These are phyloP conservation scores for Entomobrya multifasciata DNA, from an alignment of 2,888 invertebrate species.

Conservation along the genomic window DNA sequence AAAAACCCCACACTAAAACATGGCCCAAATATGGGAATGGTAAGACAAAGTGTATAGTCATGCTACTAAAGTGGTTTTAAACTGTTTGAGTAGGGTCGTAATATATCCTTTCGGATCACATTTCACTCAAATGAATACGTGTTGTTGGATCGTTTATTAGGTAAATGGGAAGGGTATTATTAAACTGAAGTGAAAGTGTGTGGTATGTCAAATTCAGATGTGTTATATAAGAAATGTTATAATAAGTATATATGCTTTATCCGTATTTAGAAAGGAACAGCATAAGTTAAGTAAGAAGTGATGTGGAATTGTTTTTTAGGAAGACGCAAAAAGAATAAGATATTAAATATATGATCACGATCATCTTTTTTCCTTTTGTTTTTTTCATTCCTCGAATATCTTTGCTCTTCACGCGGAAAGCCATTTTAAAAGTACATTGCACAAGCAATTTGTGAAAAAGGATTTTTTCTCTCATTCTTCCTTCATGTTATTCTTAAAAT, in stretches of 20 bases:
- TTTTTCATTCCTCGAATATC: neutral
- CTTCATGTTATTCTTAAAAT: neutral
- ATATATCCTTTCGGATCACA: slow-evolving; percentile 11
- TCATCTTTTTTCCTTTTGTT: neutral
- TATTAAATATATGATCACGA: slow-evolving; percentile 13
- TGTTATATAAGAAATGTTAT: no score
- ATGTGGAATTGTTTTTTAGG: no score
- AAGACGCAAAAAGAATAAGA: neutral
- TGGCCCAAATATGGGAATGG: no score
- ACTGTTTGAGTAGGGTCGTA: neutral
- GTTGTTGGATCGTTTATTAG: slow-evolving; percentile 60
- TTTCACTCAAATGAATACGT: slow-evolving; percentile 51
- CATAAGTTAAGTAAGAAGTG: no score
- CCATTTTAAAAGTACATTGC: slow-evolving; percentile 8
- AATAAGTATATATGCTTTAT: no score
- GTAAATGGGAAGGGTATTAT: slow-evolving; percentile 51
- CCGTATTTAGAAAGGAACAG: neutral
- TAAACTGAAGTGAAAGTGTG: neutral
- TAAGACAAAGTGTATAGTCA: neutral
- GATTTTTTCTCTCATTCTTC: neutral
- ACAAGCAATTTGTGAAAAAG: slow-evolving; percentile 16
- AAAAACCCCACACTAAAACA: no score
- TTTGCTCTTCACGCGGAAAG: neutral
- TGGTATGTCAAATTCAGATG: no score
- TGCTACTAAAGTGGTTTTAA: slow-evolving; percentile 17